Base-by-base conservation (phyloP, 1,140 invertebrate genomes). In the Harpegnathos saltator region DNA sequence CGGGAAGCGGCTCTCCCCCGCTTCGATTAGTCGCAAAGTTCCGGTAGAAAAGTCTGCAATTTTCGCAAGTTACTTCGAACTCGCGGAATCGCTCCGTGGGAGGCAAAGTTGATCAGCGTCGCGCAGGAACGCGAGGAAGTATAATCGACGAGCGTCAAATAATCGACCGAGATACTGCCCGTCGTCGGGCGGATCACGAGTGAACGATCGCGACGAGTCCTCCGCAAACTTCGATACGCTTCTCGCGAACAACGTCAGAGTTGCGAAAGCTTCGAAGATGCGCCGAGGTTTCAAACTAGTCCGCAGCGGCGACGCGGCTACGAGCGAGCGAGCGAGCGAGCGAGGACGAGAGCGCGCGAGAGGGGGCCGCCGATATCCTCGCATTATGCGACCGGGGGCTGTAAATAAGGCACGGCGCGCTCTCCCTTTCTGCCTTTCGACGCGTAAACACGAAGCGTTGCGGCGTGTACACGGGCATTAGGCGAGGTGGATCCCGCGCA, bases 361-460 rank as follows among this genome's bases (percentile, higher is more conserved):
- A n/a, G 61, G 29, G 29, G 14, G 68, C 29, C 52, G 33, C 50
- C 38, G 38, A 82, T 85, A 85, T 78, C 24, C 82, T 89, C 83
- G 87, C 80, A 90, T 91, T 90, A 90, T 91, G 75, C 86, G 69
- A 80, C 24, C 58, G 58, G 61, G 54, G 65, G 83, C 87, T 86
- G 87, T 91, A 91, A 91, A 92, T 83, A 92, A 91, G 80, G 84
- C 58, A 75, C 58, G 71, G 66, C 61, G 65, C 73, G 63, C 75
- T 82, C 56, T 81, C 59, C 15, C 59, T 85, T 74, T 71, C 84
- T 83, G 50, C 83, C 74, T 71, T 74, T 82, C 85, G 22, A 62
- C 77, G 75, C 87, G 85, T 89, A 89, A 91, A 88, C 90, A 90
- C 89, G 88, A 81, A 88, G 87, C 85, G 83, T 88, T 80, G 90